Conservation (phyloP, 2,797 vertebrate genomes). For the Labroides dimidiatus region DNA sequence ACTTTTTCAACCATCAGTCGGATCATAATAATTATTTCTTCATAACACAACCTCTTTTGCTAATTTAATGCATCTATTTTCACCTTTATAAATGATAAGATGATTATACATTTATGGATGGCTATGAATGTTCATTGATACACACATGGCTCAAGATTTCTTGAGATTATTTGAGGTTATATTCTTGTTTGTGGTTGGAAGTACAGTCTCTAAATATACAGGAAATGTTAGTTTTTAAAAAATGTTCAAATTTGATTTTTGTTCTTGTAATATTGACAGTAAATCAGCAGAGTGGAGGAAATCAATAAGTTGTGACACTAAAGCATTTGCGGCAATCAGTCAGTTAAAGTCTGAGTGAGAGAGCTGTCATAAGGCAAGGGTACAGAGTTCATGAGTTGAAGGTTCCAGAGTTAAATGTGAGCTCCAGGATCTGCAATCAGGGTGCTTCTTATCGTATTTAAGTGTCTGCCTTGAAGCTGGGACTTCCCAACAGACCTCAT, state of each 20-base stretch:
- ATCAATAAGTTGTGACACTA: background rate
- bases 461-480: background rate
- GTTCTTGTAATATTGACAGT: slow-evolving; percentile 8
- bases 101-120: background rate
- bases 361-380: background rate
- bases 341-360: too few species aligned
- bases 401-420: slow-evolving; percentile 2
- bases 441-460: background rate
- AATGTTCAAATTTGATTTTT: too few species aligned
- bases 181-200: background rate
- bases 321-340: slow-evolving; percentile 1
- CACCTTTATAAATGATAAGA: background rate
- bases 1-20: slow-evolving; percentile 8
- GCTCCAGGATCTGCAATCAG: background rate
- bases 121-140: background rate
- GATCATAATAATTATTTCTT: slow-evolving; percentile 5
- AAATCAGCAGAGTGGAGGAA: background rate
- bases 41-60: slow-evolving; percentile 5
- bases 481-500: slow-evolving; percentile 10
- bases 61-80: slow-evolving; percentile 1
- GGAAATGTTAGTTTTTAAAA: background rate
- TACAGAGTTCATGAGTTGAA: background rate
- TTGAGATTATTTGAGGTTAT: slow-evolving; percentile 13
- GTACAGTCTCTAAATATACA: slow-evolving; percentile 7
- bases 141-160: background rate